Evolutionary conservation across 2,888 invertebrate species (phyloP).

Genomic region (Heliconius cydno): DNA sequence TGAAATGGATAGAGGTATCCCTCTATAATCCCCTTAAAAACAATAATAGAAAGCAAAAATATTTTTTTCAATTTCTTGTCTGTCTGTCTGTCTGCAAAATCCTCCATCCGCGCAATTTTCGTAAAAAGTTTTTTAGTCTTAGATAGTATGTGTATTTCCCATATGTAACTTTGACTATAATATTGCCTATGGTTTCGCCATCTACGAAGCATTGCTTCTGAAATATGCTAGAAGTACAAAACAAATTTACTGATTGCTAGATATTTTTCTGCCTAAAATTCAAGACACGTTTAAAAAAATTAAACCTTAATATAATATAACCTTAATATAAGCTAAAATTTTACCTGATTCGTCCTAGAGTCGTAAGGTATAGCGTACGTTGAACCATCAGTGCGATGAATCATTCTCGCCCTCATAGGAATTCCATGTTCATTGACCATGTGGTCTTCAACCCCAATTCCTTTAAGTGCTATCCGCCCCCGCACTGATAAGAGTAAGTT

Average conservation of each 20-base stretch:
- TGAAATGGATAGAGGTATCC: too few species aligned
- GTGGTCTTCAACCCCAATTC: slow-evolving; percentile 90
- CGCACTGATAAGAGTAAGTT: slow-evolving; percentile 95
- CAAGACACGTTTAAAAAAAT: not conserved
- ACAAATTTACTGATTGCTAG: not conserved
- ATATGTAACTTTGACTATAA: not conserved
- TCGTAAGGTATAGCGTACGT: slow-evolving; percentile 93
- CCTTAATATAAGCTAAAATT: not conserved
- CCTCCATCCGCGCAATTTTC: too few species aligned
- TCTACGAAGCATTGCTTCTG: not conserved
- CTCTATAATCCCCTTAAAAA: too few species aligned
- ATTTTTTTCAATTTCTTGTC: too few species aligned
- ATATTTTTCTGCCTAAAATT: not conserved
- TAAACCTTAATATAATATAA: not conserved
- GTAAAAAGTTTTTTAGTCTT: too few species aligned
- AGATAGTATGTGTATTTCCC: too few species aligned
- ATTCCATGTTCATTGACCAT: slow-evolving; percentile 89
- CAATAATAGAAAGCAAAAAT: too few species aligned
- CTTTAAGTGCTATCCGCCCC: slow-evolving; percentile 91
- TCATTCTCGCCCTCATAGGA: slow-evolving; percentile 94
- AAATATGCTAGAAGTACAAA: not conserved
- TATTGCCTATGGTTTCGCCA: not conserved
- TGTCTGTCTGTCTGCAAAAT: too few species aligned
- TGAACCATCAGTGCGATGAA: slow-evolving; percentile 90
- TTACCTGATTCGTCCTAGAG: slow-evolving; percentile 87